phyloP scores from a whole-genome alignment of 2,113 vertebrate genomes.

The Dicentrarchus labrax region DNA sequence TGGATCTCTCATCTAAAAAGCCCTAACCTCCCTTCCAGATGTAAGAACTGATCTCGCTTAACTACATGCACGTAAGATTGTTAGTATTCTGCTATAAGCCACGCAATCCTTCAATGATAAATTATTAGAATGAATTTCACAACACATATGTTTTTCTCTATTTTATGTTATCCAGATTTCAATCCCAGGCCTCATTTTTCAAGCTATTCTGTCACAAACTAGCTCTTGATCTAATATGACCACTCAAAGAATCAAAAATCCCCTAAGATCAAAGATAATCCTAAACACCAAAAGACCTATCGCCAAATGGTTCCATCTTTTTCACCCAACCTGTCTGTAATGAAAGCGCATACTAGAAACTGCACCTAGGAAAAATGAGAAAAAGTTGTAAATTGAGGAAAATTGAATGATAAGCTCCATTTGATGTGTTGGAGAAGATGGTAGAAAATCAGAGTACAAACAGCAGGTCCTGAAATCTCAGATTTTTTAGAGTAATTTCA shows the following conservation, averaged over 20 bases:
- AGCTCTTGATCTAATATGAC: slow-evolving; percentile 33
- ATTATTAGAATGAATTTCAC: slow-evolving; percentile 39
- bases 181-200: slow-evolving; percentile 29
- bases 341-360: slow-evolving; percentile 41
- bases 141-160: slow-evolving; percentile 47
- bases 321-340: slow-evolving; percentile 34
- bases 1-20: slow-evolving; percentile 64
- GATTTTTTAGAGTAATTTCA: slow-evolving; percentile 49
- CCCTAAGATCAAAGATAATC: slow-evolving; percentile 55
- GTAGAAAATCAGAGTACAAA: slow-evolving; percentile 43
- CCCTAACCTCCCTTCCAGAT: slow-evolving; percentile 64
- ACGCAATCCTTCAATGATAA: slow-evolving; percentile 42
- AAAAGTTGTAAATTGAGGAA: slow-evolving; percentile 57
- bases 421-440: slow-evolving; percentile 51
- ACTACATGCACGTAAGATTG: slow-evolving; percentile 43
- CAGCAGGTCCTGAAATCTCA: slow-evolving; percentile 42
- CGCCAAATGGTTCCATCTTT: slow-evolving; percentile 47
- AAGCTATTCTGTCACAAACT: slow-evolving; percentile 33
- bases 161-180: slow-evolving; percentile 36
- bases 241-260: slow-evolving; percentile 48
- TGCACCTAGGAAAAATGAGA: slow-evolving; percentile 25
- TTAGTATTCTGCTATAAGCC: slow-evolving; percentile 37
- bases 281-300: slow-evolving; percentile 40
- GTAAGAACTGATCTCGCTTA: slow-evolving; percentile 50
- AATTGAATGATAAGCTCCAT: slow-evolving; percentile 69